Evolutionary conservation across 2,797 vertebrate species (phyloP).

Genomic region (Bucorvus abyssinicus): DNA sequence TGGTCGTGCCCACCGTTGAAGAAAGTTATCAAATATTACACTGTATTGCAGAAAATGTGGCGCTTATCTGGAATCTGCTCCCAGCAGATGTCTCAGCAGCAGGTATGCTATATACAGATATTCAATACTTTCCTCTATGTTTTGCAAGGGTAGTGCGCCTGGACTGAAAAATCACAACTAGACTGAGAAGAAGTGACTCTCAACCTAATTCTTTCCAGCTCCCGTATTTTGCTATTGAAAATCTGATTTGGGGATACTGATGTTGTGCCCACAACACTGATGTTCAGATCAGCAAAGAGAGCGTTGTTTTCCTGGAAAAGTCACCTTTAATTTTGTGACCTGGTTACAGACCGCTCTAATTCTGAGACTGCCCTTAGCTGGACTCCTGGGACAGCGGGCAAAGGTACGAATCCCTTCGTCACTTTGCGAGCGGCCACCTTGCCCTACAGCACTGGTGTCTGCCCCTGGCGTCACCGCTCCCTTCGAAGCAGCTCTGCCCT

Average conservation of each 20-base stretch:
- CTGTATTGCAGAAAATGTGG: background rate
- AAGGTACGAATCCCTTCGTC: background rate
- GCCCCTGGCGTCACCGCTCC: background rate
- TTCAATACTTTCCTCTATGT: background rate
- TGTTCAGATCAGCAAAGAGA: background rate
- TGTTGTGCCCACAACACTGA: background rate
- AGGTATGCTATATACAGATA: background rate
- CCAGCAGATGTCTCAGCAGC: background rate
- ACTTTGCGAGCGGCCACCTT: background rate
- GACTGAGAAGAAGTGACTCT: background rate
- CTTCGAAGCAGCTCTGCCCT: background rate
- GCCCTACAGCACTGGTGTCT: accelerated
- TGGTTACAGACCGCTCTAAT: background rate
- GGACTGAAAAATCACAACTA: background rate
- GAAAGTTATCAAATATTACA: background rate
- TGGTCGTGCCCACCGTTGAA: background rate
- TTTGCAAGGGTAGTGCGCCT: background rate
- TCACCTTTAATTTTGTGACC: background rate
- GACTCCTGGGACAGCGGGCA: background rate
- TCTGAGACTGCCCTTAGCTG: background rate
- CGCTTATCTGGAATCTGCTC: background rate
- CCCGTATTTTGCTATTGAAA: background rate
- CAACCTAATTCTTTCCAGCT: background rate
- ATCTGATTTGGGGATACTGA: background rate
- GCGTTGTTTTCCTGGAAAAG: background rate